Base-by-base conservation (phyloP, 2,797 vertebrate genomes). In the Myotis vivesi region DNA sequence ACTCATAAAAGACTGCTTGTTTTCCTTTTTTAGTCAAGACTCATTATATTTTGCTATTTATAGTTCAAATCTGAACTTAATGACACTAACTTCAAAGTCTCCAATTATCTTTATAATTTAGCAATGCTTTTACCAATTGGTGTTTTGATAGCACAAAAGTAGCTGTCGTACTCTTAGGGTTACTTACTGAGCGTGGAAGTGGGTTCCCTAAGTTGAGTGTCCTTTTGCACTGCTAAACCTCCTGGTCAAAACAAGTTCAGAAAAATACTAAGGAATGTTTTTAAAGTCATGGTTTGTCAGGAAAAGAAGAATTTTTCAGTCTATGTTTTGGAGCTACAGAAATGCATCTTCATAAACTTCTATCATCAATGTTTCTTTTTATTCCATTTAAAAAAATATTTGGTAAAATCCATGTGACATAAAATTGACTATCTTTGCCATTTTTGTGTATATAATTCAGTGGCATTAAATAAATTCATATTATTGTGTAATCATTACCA, bases 1-100 rank as follows among this genome's bases (percentile, higher is more conserved):
- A 13, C 23, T 90, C n/a, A 36, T 91, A 51, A 88, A 88, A 94
- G 19, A 38, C 68, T n/a, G 25, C 57, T 85, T 93, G 62, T 77
- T 92, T 87, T 69, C 38, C 87, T 95, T 93, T 86, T 84, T 89
- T 92, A 75, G 82, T 88, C 19, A 25, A 36, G 28, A 76, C 20
- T 38, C 84, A 93, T 97, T 95, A 59, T 68, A 53, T 92, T 83
- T 92, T 94, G 57, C 77, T 96, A 95, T 95, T 96, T 96, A 94
- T 85, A 38, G 72, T n/a, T 91, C 89, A 91, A 6, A 84, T 75
- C 87, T 79, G 88, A 86, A 82, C 28, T 88, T 95, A 97, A 97
- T 93, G 64, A 33, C 36, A 17, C 1, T 44, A 79, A 87, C 76
- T 97, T 96, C 94, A 96, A 93, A 94, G 94, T 66, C 88, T 49